phyloP scores from a whole-genome alignment of 2,113 vertebrate species.

The Centropristis striata region DNA sequence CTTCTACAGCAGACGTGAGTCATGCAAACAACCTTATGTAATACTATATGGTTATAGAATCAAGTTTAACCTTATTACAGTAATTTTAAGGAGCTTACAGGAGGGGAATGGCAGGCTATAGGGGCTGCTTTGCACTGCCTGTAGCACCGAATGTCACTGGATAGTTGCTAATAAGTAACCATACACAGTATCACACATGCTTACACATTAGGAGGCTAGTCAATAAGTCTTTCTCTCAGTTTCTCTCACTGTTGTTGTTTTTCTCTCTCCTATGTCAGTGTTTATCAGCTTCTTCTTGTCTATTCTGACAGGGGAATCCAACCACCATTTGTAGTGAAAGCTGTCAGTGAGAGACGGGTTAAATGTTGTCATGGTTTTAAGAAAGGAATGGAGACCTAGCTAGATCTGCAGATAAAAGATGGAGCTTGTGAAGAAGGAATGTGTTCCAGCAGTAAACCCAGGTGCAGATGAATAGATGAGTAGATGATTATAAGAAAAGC shows the following conservation, averaged over 20 bases:
- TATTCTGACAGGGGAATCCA: slow-evolving; percentile 13
- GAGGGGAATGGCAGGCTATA: not conserved
- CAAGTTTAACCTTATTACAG: slow-evolving; percentile 48
- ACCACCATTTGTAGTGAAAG: not conserved
- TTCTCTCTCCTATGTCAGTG: not conserved
- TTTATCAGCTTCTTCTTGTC: not conserved
- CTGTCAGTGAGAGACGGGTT: not conserved
- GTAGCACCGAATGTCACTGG: not conserved
- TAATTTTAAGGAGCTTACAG: slow-evolving; percentile 65
- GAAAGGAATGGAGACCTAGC: not conserved
- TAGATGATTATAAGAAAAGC: not conserved
- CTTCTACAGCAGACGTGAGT: not conserved
- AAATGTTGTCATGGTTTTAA: not conserved
- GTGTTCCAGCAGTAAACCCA: not conserved
- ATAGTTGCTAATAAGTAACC: slow-evolving; percentile 49
- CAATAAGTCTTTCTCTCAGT: slow-evolving; percentile 13
- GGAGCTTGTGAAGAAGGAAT: not conserved
- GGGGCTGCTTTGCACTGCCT: slow-evolving; percentile 12
- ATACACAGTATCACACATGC: slow-evolving; percentile 22
- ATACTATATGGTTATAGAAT: slow-evolving; percentile 47
- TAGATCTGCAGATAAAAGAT: not conserved
- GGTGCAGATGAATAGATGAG: slow-evolving; percentile 12
- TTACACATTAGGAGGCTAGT: slow-evolving; percentile 26
- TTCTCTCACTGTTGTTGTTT: slow-evolving; percentile 7
- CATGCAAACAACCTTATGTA: slow-evolving; percentile 51